Evolutionary conservation across 64 coral and sea anemone genomes (phyloP).

Genomic region (Porites lutea): DNA sequence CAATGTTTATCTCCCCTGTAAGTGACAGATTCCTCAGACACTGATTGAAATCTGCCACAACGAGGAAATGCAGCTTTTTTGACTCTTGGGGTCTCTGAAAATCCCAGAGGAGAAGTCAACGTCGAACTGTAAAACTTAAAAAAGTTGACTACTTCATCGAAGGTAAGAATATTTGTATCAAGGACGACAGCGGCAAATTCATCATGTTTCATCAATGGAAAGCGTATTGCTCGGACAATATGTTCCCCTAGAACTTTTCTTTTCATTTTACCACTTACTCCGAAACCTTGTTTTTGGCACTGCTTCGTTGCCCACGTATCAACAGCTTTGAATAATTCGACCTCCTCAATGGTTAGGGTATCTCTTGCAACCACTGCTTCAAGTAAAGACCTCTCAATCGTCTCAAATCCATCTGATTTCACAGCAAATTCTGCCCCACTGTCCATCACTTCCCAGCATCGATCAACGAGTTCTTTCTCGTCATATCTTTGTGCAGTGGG

Average conservation of each 20-base stretch:
- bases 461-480: neutral
- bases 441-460: slow-evolving; percentile 12
- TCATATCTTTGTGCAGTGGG: neutral
- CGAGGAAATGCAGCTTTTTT: too few species aligned
- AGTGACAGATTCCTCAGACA: too few species aligned
- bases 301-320: slow-evolving; percentile 8
- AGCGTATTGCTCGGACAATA: neutral
- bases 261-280: neutral
- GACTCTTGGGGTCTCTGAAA: neutral
- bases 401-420: slow-evolving; percentile 12
- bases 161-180: neutral
- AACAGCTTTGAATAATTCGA: neutral
- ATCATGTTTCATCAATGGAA: slow-evolving; percentile 8
- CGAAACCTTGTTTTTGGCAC: neutral
- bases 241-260: slow-evolving; percentile 14
- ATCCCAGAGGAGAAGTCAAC: neutral
- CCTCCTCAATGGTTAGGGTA: neutral
- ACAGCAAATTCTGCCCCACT: neutral
- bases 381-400: slow-evolving; percentile 15
- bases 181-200: slow-evolving; percentile 9
- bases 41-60: too few species aligned
- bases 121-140: neutral
- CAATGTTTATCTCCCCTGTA: too few species aligned
- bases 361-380: slow-evolving; percentile 1
- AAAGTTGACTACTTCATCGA: neutral